These are phyloP conservation scores for Gobio occitaniae DNA, from an alignment of 2,797 vertebrate species.

Conservation along the genomic window DNA sequence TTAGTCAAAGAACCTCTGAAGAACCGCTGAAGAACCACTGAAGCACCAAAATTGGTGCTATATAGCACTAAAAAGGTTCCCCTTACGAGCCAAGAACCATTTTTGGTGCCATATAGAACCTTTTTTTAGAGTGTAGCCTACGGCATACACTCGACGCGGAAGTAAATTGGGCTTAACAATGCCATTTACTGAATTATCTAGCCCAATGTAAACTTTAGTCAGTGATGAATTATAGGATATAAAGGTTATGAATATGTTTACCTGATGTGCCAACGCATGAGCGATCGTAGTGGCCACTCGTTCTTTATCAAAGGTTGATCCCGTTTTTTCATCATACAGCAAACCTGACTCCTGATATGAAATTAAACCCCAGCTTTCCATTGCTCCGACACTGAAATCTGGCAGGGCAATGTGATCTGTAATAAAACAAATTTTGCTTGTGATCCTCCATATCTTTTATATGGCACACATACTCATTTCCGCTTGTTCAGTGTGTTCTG, in stretches of 20 bases:
- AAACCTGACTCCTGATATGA: constrained; percentile 74
- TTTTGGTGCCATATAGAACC: too few relatives aligned
- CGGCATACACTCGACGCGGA: too few relatives aligned
- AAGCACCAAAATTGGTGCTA: too few relatives aligned
- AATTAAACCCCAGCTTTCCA: constrained; percentile 84
- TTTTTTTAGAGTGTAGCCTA: too few relatives aligned
- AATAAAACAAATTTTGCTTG: neutral
- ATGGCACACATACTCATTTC: neutral
- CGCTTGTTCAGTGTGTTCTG: neutral
- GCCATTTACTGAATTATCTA: neutral
- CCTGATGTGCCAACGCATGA: constrained; percentile 84
- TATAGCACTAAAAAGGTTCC: too few relatives aligned
- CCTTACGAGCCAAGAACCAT: too few relatives aligned
- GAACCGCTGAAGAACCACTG: too few relatives aligned
- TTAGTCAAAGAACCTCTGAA: too few relatives aligned
- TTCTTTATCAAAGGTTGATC: constrained; percentile 69
- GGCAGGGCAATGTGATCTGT: constrained; percentile 81
- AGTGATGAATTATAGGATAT: neutral
- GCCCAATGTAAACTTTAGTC: neutral
- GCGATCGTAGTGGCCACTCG: constrained; percentile 64
- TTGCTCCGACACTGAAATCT: constrained; percentile 65
- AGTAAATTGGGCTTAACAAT: neutral
- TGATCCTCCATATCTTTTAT: neutral
- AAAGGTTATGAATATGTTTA: constrained; percentile 48
- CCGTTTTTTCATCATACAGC: constrained; percentile 70